Evolutionary conservation across 1,140 invertebrate species (phyloP).

Genomic region (Berghia stephanieae): DNA sequence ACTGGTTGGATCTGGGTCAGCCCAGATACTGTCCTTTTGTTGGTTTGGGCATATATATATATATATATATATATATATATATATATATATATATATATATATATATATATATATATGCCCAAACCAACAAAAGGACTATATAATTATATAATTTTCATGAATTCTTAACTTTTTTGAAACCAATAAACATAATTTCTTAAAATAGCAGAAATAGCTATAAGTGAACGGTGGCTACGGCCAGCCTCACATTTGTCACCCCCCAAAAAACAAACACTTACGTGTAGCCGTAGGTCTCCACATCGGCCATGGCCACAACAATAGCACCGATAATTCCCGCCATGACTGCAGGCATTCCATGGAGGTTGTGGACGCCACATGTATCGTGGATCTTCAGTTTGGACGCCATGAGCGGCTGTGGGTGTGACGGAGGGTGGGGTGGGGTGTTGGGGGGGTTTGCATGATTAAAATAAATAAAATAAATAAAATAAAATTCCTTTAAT

Average conservation of each 20-base stretch:
- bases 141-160: background rate
- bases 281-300: slow-evolving; percentile 68
- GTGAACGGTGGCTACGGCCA: background rate
- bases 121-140: no score
- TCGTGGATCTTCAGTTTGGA: slow-evolving; percentile 81
- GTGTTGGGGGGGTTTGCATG: no score
- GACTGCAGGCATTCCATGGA: slow-evolving; percentile 94
- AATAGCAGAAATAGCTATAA: background rate
- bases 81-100: no score
- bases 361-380: slow-evolving; percentile 94
- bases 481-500: no score
- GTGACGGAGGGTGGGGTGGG: background rate
- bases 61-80: no score
- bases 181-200: no score
- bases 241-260: no score
- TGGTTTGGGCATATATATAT: no score
- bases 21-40: no score
- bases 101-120: no score
- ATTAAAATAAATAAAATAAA: no score
- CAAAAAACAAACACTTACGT: slow-evolving; percentile 55
- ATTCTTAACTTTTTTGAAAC: background rate
- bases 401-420: slow-evolving; percentile 76
- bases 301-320: slow-evolving; percentile 79
- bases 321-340: slow-evolving; percentile 83
- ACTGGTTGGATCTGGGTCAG: no score